Evolutionary conservation across 30 jellyfish, hydroid and myxozoan species (phyloP).

Genomic region (Chrysaora quinquecirrha): DNA sequence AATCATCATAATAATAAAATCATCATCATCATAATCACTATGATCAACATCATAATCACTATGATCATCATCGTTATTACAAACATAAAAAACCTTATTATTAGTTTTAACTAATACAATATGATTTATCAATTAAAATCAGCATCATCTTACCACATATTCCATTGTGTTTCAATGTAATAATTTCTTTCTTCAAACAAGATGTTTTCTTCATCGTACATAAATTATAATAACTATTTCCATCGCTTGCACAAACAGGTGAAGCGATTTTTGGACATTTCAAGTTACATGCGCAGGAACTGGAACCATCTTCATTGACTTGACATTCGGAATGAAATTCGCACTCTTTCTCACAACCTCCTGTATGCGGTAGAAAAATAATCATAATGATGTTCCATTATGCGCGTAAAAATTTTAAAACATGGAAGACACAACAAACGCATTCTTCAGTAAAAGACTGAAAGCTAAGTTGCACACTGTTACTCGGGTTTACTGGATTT

Average conservation of each 20-base stretch:
- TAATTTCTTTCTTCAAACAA: background rate
- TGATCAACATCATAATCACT: background rate
- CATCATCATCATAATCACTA: background rate
- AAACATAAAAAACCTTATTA: background rate
- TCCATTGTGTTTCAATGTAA: background rate
- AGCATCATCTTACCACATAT: background rate
- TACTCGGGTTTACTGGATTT: too few relatives aligned
- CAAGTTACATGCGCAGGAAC: background rate
- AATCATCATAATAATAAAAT: background rate
- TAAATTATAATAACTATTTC: background rate
- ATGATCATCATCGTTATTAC: background rate
- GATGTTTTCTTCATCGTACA: background rate
- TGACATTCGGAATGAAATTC: background rate
- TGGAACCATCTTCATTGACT: background rate
- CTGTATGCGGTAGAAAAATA: too few relatives aligned
- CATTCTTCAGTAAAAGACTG: too few relatives aligned
- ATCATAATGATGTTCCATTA: too few relatives aligned
- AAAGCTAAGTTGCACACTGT: too few relatives aligned
- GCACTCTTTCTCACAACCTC: background rate
- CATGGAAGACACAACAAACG: too few relatives aligned
- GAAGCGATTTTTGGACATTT: background rate
- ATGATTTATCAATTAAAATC: background rate
- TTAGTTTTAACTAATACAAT: background rate
- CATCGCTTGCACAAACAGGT: background rate
- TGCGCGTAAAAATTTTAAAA: too few relatives aligned